These are phyloP conservation scores for Chloroceryle inda DNA, from an alignment of 2,797 vertebrate species.

Conservation along the genomic window DNA sequence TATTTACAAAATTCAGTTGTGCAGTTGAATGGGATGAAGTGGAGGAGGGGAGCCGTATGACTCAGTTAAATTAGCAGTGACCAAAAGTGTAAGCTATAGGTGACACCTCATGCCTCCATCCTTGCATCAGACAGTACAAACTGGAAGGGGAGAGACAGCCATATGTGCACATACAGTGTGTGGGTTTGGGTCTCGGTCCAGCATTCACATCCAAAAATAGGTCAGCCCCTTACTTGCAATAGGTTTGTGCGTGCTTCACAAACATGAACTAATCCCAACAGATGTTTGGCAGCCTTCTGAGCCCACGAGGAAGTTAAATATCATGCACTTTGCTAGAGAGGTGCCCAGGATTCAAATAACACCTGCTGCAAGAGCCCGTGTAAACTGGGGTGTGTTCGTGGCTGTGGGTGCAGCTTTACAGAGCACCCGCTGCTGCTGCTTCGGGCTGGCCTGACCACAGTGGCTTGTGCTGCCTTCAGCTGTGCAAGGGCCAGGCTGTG, in stretches of 20 bases:
- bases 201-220: constrained; percentile 13
- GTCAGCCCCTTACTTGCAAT: neutral
- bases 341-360: constrained; percentile 10
- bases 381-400: neutral
- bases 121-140: neutral
- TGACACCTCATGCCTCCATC: neutral
- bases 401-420: neutral
- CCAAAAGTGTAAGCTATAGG: neutral
- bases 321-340: constrained; percentile 18
- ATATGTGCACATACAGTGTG: neutral
- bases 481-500: neutral
- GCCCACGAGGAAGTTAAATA: constrained; percentile 41
- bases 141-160: neutral
- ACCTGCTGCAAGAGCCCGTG: neutral
- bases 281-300: constrained; percentile 44
- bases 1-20: neutral
- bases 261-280: constrained; percentile 31
- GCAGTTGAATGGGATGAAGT: neutral
- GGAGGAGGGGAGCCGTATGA: neutral
- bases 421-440: neutral
- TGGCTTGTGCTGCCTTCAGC: neutral
- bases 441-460: neutral
- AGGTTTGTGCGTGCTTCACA: neutral
- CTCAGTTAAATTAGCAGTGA: neutral
- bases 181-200: neutral